Percentiles rank a stretch among this genome's conserved stretches.
phyloP scores from a whole-genome alignment of 2,113 vertebrate genomes.

The Gorsachius goisagi region DNA sequence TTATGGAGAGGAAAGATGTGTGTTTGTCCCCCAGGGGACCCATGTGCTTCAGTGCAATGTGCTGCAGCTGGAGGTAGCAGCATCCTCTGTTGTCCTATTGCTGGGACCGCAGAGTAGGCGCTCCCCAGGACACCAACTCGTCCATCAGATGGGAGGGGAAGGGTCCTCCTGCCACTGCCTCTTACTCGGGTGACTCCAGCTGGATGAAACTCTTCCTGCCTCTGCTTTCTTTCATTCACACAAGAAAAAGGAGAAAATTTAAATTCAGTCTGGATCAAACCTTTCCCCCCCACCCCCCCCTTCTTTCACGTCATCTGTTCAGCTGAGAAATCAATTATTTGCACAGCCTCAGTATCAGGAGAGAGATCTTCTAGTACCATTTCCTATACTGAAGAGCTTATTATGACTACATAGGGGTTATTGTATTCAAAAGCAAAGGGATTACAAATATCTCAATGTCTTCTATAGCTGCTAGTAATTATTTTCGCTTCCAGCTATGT shows the following conservation, averaged over 20 bases:
- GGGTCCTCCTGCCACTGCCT: neutral
- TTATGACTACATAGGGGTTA: conserved; percentile 34
- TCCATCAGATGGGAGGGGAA: neutral
- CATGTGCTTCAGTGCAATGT: rapidly evolving
- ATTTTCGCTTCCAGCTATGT: conserved; percentile 53
- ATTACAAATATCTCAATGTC: conserved; percentile 49
- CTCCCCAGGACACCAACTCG: rapidly evolving
- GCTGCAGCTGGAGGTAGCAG: neutral
- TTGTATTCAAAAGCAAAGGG: conserved; percentile 45
- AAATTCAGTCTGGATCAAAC: neutral
- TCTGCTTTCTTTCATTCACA: neutral
- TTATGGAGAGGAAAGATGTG: neutral
- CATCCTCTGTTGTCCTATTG: neutral
- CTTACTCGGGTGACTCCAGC: neutral
- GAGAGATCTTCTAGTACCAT: conserved; percentile 20
- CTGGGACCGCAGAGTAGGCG: neutral
- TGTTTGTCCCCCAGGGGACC: neutral
- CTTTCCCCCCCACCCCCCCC: too few species aligned
- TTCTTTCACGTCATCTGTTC: neutral
- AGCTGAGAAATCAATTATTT: conserved; percentile 57
- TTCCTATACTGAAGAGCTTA: conserved; percentile 42
- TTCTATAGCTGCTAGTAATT: conserved; percentile 38
- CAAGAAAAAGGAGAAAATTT: neutral
- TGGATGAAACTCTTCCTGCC: neutral
- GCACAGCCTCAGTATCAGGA: conserved; percentile 15